phyloP scores from a whole-genome alignment of 1,140 invertebrate species.

The Drosophila willistoni region DNA sequence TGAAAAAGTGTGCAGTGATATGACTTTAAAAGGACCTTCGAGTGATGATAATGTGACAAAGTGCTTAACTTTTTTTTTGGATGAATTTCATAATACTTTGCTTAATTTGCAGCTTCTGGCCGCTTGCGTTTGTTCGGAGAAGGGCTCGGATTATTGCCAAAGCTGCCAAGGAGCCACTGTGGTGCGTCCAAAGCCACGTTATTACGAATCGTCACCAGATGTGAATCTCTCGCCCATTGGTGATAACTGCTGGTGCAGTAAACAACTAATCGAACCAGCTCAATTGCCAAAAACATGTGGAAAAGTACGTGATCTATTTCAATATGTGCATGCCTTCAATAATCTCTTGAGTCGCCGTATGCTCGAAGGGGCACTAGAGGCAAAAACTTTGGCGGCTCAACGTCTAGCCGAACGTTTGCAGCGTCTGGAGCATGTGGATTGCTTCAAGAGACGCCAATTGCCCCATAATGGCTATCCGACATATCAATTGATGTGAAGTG shows the following conservation, averaged over 20 bases:
- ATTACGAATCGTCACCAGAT: slow-evolving; percentile 48
- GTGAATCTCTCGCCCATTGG: slow-evolving; percentile 72
- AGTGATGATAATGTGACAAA: no score
- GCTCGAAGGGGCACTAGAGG: slow-evolving; percentile 71
- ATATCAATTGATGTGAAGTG: slow-evolving; percentile 22
- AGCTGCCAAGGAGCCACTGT: slow-evolving; percentile 57
- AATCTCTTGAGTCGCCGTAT: slow-evolving; percentile 70
- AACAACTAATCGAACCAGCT: slow-evolving; percentile 76
- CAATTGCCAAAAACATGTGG: slow-evolving; percentile 71
- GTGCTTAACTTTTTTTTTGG: not conserved
- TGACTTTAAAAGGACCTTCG: not conserved
- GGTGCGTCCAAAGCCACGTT: slow-evolving; percentile 63
- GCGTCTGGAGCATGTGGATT: slow-evolving; percentile 61
- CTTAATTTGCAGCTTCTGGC: slow-evolving; percentile 45
- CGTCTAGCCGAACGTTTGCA: slow-evolving; percentile 72
- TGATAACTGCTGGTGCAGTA: slow-evolving; percentile 77
- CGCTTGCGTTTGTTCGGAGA: slow-evolving; percentile 81
- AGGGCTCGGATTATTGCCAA: slow-evolving; percentile 73
- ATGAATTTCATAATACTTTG: no score
- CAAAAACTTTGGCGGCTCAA: slow-evolving; percentile 68
- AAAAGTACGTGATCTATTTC: slow-evolving; percentile 80
- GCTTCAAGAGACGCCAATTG: slow-evolving; percentile 50
- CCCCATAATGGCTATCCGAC: slow-evolving; percentile 31
- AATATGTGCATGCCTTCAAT: slow-evolving; percentile 72
- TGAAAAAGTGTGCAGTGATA: not conserved